A percentile compares a stretch with the other conserved stretches of the same genome.
phyloP scores from a whole-genome alignment of 2,797 vertebrate species.

The Sebastes umbrosus region DNA sequence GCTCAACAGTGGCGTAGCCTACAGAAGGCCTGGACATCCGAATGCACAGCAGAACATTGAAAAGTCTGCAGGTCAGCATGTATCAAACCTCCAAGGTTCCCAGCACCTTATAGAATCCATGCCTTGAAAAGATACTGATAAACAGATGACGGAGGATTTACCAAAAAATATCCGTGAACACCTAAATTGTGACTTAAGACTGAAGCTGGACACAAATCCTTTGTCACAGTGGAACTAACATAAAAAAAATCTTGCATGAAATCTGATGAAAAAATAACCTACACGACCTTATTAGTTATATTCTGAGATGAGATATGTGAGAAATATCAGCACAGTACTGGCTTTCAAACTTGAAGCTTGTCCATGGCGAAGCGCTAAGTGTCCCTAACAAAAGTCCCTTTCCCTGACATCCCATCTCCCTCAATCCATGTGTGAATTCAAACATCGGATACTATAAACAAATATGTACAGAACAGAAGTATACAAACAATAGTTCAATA shows the following conservation, averaged over 20 bases:
- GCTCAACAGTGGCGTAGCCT: neutral
- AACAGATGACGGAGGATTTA: neutral
- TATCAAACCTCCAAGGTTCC: neutral
- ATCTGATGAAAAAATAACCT: neutral
- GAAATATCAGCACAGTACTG: neutral
- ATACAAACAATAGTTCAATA: neutral
- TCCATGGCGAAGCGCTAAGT: neutral
- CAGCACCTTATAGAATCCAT: conserved; percentile 6
- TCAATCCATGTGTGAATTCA: neutral
- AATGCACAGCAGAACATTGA: neutral
- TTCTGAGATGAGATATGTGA: neutral
- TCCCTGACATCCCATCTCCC: neutral
- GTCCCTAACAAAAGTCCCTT: neutral
- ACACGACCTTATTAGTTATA: neutral
- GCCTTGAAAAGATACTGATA: neutral
- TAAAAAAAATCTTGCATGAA: neutral
- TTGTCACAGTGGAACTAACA: conserved; percentile 24
- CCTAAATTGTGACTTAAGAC: neutral
- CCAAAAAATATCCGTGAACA: neutral
- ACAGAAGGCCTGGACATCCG: neutral
- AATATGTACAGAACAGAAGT: neutral
- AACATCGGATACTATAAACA: neutral
- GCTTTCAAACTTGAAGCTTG: neutral
- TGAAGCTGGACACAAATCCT: conserved; percentile 29
- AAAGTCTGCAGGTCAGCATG: neutral